Base-by-base conservation (phyloP, 2,797 vertebrate species). In the Helostoma temminkii region DNA sequence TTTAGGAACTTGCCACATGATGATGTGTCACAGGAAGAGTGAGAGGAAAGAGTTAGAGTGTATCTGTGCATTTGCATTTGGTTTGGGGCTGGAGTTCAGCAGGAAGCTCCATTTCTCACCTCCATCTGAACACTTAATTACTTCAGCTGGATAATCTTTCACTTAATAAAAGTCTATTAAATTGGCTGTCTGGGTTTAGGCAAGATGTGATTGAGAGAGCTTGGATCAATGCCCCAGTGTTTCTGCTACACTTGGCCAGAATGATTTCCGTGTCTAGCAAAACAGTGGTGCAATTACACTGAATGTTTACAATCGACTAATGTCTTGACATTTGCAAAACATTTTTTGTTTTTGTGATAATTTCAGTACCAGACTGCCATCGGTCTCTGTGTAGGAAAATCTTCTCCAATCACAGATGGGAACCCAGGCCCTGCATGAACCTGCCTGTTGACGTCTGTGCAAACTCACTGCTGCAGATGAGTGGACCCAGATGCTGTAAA, bases 131-230 rank as follows among this genome's bases (percentile, higher is more conserved):
- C 62, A 72, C 71, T 74, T 73, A 81, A 87, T 86, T 79, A 83
- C 56, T 71, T 59, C 58, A 74, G 74, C 71, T 50, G 75, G 71
- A 65, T 86, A 80, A 90, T 87, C 57, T 79, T 76, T 83, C 69
- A 76, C 76, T 74, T 80, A 73, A 85, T 84, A 80, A 78, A 80
- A 86, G 80, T 81, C 61, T 57, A 77, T 79, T 71, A 72, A 78
- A 86, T 32, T 26, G 50, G 49, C 49, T 59, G 61, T 65, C 80
- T 63, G 71, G 42, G 48, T 60, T 36, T 67, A 73, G 76, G 64
- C 41, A 75, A 76, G 59, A 41, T 1, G 16, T 55, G 41, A 82
- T 86, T 81, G 74, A 80, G 62, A 65, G 71, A 57, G 58, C 66
- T 73, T 56, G 52, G 66, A 84, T 66, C 53, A 42, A 22, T 74